phyloP scores from a whole-genome alignment of 2,113 vertebrate species.

The Synchiropus splendidus region DNA sequence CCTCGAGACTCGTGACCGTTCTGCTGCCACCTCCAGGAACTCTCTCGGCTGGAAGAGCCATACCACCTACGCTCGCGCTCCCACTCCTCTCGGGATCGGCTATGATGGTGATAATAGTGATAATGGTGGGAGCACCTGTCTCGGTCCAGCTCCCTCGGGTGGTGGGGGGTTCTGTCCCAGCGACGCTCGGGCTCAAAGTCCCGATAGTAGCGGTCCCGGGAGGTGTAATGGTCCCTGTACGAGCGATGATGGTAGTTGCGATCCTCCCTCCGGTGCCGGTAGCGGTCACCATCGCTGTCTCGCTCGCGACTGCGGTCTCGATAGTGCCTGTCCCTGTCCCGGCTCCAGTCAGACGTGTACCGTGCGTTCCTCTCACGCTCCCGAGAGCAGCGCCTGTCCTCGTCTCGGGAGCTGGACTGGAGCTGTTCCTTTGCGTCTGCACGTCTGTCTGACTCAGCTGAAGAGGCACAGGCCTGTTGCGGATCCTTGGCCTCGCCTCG shows the following conservation, averaged over 20 bases:
- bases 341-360: conserved; percentile 32
- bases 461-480: conserved; percentile 10
- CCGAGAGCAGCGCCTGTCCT: conserved; percentile 18
- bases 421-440: conserved; percentile 24
- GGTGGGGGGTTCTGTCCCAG: conserved; percentile 46
- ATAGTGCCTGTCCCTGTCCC: conserved; percentile 34
- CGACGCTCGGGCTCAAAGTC: conserved; percentile 54
- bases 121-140: conserved; percentile 57
- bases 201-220: conserved; percentile 57
- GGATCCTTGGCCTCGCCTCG: conserved; percentile 11
- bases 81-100: conserved; percentile 47
- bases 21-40: conserved; percentile 47
- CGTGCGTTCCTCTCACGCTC: conserved; percentile 1
- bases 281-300: conserved; percentile 49
- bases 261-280: conserved; percentile 58
- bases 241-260: conserved; percentile 33
- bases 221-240: conserved; percentile 62
- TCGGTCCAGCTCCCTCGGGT: conserved; percentile 55
- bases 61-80: conserved; percentile 43
- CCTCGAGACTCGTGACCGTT: conserved; percentile 17
- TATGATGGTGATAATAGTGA: conserved; percentile 32
- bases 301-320: conserved; percentile 54
- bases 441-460: conserved; percentile 13
- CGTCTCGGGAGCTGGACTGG: conserved; percentile 24
- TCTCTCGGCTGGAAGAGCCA: conserved; percentile 21